Conservation (phyloP, 1,140 invertebrate species). For the Gonioctena quinquepunctata region DNA sequence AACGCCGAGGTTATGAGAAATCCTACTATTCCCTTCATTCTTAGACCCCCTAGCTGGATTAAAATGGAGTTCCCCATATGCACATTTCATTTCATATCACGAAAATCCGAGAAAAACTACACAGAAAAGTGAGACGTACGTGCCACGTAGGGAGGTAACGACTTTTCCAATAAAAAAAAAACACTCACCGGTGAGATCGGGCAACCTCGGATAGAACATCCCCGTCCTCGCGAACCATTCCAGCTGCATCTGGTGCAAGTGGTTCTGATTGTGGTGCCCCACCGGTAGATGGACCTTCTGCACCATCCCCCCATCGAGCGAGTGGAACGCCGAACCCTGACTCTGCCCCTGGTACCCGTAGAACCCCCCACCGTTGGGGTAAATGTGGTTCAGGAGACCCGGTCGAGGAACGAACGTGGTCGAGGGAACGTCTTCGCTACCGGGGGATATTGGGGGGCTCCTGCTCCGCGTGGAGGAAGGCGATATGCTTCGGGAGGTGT, state of each 20-base stretch:
- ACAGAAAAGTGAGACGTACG: too few relatives aligned
- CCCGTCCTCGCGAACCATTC: conserved; percentile 83
- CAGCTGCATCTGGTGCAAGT: conserved; percentile 79
- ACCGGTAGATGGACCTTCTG: conserved; percentile 42
- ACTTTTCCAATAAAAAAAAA: conserved; percentile 74
- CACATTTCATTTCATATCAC: too few relatives aligned
- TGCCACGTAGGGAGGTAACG: too few relatives aligned
- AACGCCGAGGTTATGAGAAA: not conserved
- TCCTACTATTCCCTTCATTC: not conserved
- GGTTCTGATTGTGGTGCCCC: conserved; percentile 54
- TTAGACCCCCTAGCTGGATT: too few relatives aligned
- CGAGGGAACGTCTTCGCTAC: conserved; percentile 52
- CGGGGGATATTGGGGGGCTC: conserved; percentile 57
- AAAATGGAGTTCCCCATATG: too few relatives aligned
- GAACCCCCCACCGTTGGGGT: conserved; percentile 42
- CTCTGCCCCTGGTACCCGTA: conserved; percentile 45
- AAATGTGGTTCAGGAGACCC: conserved; percentile 49
- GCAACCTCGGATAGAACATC: conserved; percentile 82
- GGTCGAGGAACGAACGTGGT: conserved; percentile 47
- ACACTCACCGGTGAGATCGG: conserved; percentile 64
- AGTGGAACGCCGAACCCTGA: conserved; percentile 54
- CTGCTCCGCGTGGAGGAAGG: conserved; percentile 49
- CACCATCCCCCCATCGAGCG: conserved; percentile 45
- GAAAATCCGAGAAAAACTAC: too few relatives aligned
- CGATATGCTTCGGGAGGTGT: conserved; percentile 48